Evolutionary conservation across 1,140 invertebrate genomes (phyloP).

Genomic region (Drosophila ercepeae): DNA sequence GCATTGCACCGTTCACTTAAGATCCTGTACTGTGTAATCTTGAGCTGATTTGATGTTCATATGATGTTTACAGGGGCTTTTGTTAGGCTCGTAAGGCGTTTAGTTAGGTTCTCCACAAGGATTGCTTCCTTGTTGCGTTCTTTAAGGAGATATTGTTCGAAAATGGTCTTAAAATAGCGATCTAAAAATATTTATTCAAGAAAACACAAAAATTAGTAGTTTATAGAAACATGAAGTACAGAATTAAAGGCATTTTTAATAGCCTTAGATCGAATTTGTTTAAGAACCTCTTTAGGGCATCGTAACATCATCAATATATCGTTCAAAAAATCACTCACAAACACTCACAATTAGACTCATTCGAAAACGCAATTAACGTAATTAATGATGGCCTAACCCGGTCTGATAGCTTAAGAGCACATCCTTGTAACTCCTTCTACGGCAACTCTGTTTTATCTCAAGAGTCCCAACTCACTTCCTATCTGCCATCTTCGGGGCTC

Average conservation of each 20-base stretch:
- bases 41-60: conserved; percentile 48
- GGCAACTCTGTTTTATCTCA: conserved; percentile 12
- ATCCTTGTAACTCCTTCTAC: conserved; percentile 18
- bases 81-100: conserved; percentile 33
- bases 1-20: conserved; percentile 13
- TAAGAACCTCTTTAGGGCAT: neutral
- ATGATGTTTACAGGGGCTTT: conserved; percentile 37
- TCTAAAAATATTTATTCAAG: conserved; percentile 26
- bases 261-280: neutral
- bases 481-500: conserved; percentile 21
- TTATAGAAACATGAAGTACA: neutral
- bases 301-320: conserved; percentile 8
- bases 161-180: conserved; percentile 1
- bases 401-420: conserved; percentile 2
- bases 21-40: conserved; percentile 36
- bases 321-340: neutral
- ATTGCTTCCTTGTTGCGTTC: conserved; percentile 8
- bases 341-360: neutral
- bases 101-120: conserved; percentile 22
- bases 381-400: conserved; percentile 18
- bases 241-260: conserved; percentile 1
- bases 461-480: conserved; percentile 38
- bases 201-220: neutral
- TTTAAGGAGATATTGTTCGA: neutral
- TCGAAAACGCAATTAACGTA: conserved; percentile 2